Base-by-base conservation (phyloP, 2,888 invertebrate genomes). In the Zhengitettix transpicula region DNA sequence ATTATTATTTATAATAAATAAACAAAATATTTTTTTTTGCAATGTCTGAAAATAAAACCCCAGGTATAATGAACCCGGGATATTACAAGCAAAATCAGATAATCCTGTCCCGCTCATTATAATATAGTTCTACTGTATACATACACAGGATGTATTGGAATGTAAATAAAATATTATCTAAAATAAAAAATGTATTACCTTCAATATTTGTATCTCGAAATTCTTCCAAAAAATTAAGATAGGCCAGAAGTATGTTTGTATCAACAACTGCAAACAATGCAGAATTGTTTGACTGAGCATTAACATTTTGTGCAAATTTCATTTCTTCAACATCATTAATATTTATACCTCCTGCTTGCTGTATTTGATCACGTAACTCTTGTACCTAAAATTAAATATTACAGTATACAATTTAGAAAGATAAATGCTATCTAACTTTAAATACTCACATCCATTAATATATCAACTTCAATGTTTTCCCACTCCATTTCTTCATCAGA, bases 161-260 rank as follows among this genome's bases (percentile, higher is more conserved):
- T n/a, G n/a, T n/a, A n/a, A n/a, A n/a, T 5, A 28, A 28, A 28
- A 28, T 28, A 5, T 28, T 28, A 28, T 28, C 28, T 28, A 7
- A 28, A 28, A 28, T 28, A 28, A 28, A 28, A n/a, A 28, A 28
- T 7, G 7, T 28, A 28, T 28, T 28, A 28, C 70, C 70, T 63
- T 68, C 69, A 40, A 59, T 67, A 15, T 67, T 66, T 55, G 69
- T 63, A 51, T 71, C 69, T 40, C 68, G 65, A 7, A 70, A 65
- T 58, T 68, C 64, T 58, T 70, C 67, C 16, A 74, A 60, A 14
- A 66, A 67, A 10, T 65, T 55, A 40, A 74, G 65, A 63, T 72
- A 68, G 11, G 71, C 68, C 0, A 74, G 65, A 63, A 73, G 71
- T n/a, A 74, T 71, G 58, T 74, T 74, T 28, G 74, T 73, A 61